Percentiles rank a stretch among this genome's conserved stretches.
phyloP scores from a whole-genome alignment of 2,113 vertebrate genomes.

The Sturnira hondurensis region DNA sequence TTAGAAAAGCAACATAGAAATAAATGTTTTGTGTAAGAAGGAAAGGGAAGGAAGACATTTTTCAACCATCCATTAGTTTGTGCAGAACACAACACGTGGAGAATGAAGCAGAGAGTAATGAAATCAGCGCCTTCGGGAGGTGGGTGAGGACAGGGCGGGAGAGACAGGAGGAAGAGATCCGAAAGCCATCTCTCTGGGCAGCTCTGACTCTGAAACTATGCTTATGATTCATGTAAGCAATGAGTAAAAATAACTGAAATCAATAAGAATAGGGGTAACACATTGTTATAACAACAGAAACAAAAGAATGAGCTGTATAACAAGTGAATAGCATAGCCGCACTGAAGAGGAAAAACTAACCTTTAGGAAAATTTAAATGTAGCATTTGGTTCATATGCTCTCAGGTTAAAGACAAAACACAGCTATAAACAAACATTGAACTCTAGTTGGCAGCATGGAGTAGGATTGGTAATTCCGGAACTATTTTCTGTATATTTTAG shows the following conservation, averaged over 20 bases:
- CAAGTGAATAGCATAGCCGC: not conserved
- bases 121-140: not conserved
- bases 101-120: not conserved
- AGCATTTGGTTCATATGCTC: not conserved
- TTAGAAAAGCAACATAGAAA: not conserved
- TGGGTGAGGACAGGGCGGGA: not conserved
- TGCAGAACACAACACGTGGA: not conserved
- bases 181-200: not conserved
- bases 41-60: not conserved
- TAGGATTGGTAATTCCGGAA: not conserved
- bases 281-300: not conserved
- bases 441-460: not conserved
- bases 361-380: not conserved
- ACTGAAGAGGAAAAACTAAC: not conserved
- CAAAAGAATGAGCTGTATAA: not conserved
- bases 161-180: not conserved
- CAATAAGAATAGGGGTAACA: not conserved
- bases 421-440: not conserved
- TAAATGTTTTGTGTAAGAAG: not conserved
- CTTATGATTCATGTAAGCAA: not conserved
- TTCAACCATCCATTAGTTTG: not conserved
- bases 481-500: not conserved
- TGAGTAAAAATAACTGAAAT: not conserved
- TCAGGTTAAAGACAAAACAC: not conserved
- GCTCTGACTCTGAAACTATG: not conserved